Evolutionary conservation across 2,888 invertebrate genomes (phyloP).

Genomic region (Aleiodes testaceus): DNA sequence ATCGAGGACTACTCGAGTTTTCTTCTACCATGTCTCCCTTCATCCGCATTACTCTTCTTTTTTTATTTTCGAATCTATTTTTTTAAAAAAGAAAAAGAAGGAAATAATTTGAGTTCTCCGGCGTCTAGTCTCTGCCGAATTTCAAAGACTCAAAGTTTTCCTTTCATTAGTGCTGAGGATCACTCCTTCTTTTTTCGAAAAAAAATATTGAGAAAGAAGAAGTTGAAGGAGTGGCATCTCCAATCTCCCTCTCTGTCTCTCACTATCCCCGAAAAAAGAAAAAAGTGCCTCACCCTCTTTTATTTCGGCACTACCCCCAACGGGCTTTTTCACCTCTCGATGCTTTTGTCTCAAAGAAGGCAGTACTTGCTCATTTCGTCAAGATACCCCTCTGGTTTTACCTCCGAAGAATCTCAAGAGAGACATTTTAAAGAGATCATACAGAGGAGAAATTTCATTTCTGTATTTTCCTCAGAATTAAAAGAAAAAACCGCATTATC

Average conservation of each 20-base stretch:
- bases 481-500: background rate
- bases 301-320: constrained; percentile 42
- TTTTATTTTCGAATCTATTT: background rate
- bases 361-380: constrained; percentile 67
- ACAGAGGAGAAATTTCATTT: background rate
- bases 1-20: constrained; percentile 54
- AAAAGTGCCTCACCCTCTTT: background rate
- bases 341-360: constrained; percentile 69
- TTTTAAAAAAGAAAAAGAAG: background rate
- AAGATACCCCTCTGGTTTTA: constrained; percentile 54
- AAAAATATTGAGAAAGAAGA: constrained; percentile 38
- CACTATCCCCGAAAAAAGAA: constrained; percentile 47
- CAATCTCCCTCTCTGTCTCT: constrained; percentile 60
- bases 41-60: constrained; percentile 3
- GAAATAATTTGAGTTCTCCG: constrained; percentile 9
- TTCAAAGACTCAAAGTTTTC: constrained; percentile 49
- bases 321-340: constrained; percentile 53
- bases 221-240: constrained; percentile 47
- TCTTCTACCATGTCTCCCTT: constrained; percentile 22
- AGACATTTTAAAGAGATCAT: constrained; percentile 17
- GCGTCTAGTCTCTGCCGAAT: constrained; percentile 38
- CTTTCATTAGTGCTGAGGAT: constrained; percentile 49
- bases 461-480: background rate
- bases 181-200: constrained; percentile 30
- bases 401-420: constrained; percentile 48